Conservation (phyloP, 2,113 vertebrate species). For the Halichoerus grypus region DNA sequence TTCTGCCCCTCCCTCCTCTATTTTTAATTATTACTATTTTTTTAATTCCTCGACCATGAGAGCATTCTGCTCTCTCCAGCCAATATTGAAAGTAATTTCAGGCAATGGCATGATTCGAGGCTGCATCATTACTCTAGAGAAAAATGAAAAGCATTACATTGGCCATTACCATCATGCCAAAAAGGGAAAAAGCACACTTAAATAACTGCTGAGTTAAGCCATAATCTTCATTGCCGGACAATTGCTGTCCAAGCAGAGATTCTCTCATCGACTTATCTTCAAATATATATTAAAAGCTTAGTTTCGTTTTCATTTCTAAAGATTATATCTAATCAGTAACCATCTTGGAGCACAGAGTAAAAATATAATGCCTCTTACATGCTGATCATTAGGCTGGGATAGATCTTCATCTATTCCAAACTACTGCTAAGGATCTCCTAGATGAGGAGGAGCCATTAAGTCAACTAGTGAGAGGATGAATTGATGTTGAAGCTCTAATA, state of each 20-base stretch:
- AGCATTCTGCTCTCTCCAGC: neutral
- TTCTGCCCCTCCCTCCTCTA: neutral
- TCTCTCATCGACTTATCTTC: constrained; percentile 73
- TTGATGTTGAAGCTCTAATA: neutral
- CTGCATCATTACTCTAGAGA: neutral
- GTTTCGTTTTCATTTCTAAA: neutral
- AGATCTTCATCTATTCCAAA: neutral
- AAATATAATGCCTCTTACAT: neutral
- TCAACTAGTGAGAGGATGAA: neutral
- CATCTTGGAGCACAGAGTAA: constrained; percentile 50
- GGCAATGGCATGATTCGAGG: constrained; percentile 47
- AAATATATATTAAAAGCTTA: constrained; percentile 54
- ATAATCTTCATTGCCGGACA: constrained; percentile 64
- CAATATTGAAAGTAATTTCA: constrained; percentile 69
- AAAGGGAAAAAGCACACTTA: constrained; percentile 5
- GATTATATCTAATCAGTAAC: constrained; percentile 28
- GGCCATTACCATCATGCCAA: constrained; percentile 4
- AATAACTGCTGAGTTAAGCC: constrained; percentile 73
- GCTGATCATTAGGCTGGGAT: neutral
- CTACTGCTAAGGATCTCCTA: neutral
- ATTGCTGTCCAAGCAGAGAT: constrained; percentile 65
- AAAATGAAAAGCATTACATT: constrained; percentile 32
- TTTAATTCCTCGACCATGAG: neutral
- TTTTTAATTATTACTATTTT: neutral
- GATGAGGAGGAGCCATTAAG: neutral